Percentiles rank a stretch among this genome's conserved stretches.
These are phyloP conservation scores for Ascidia mentula DNA, from an alignment of 23 tunicate genomes.

Conservation along the genomic window DNA sequence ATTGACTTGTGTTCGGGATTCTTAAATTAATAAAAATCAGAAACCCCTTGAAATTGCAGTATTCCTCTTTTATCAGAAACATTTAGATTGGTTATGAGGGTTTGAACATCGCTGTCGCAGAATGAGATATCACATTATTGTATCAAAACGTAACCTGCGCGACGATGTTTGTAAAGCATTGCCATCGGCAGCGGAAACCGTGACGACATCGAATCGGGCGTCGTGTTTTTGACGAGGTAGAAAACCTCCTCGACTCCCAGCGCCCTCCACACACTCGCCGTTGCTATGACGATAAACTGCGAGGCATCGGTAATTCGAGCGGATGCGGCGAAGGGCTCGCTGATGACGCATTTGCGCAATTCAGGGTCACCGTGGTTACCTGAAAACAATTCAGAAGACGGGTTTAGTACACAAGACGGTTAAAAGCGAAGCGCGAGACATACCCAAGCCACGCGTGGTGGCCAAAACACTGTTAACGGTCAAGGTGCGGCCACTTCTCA, in stretches of 20 bases:
- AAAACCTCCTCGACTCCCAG: slow-evolving; percentile 47
- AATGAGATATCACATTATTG: too few species aligned
- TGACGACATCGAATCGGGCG: background rate
- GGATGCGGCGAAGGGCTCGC: slow-evolving; percentile 43
- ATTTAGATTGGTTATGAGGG: too few species aligned
- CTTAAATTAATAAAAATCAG: too few species aligned
- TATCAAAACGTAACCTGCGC: background rate
- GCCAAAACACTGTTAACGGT: slow-evolving; percentile 41
- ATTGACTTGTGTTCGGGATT: too few species aligned
- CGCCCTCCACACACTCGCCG: slow-evolving; percentile 56
- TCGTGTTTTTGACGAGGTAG: background rate
- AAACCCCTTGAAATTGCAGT: too few species aligned
- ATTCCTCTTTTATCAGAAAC: too few species aligned
- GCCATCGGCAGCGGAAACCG: background rate
- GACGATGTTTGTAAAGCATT: background rate
- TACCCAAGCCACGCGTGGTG: slow-evolving; percentile 72
- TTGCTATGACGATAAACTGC: slow-evolving; percentile 75
- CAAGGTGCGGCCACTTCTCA: slow-evolving; percentile 14
- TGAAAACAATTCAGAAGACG: slow-evolving; percentile 6
- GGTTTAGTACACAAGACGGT: background rate
- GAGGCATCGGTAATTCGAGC: slow-evolving; percentile 34
- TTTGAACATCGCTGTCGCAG: too few species aligned
- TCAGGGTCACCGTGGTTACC: slow-evolving; percentile 75
- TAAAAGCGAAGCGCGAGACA: background rate
- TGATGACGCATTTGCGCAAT: slow-evolving; percentile 39